These are phyloP conservation scores for Procambarus virginalis DNA, from an alignment of 1,140 invertebrate genomes.

Conservation along the genomic window DNA sequence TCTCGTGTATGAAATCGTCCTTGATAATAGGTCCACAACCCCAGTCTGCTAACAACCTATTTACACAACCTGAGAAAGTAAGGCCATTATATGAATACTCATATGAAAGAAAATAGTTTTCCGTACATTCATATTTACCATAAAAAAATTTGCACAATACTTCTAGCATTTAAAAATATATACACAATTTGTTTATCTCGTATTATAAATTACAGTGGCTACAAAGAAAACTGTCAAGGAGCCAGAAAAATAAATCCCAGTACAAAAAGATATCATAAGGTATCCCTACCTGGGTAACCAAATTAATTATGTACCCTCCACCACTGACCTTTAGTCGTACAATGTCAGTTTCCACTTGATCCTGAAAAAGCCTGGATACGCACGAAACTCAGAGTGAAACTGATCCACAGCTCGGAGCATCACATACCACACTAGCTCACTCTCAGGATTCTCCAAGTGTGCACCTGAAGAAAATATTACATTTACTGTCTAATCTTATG, in stretches of 20 bases:
- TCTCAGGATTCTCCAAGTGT: slow-evolving; percentile 85
- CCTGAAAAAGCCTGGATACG: slow-evolving; percentile 87
- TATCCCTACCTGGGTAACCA: too few species aligned
- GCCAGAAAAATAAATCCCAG: too few species aligned
- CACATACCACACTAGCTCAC: slow-evolving; percentile 92
- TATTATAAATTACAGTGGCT: too few species aligned
- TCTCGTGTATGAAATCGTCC: slow-evolving; percentile 96
- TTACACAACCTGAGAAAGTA: slow-evolving; percentile 80
- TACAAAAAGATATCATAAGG: too few species aligned
- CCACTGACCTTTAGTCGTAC: slow-evolving; percentile 84
- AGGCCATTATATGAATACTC: not conserved
- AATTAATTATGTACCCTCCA: not conserved
- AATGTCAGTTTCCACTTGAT: slow-evolving; percentile 92
- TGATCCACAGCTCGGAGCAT: slow-evolving; percentile 91
- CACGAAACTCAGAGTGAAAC: slow-evolving; percentile 90
- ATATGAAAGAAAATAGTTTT: not conserved
- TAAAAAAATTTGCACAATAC: too few species aligned
- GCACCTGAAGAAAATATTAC: slow-evolving; percentile 74
- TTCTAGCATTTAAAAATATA: too few species aligned
- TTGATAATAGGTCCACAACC: slow-evolving; percentile 83
- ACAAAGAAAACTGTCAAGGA: too few species aligned
- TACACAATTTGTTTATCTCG: too few species aligned
- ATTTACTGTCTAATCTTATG: not conserved
- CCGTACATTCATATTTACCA: too few species aligned
- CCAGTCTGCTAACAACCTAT: slow-evolving; percentile 89